Evolutionary conservation across 2,113 vertebrate species (phyloP).

Genomic region (Cebidichthys violaceus): DNA sequence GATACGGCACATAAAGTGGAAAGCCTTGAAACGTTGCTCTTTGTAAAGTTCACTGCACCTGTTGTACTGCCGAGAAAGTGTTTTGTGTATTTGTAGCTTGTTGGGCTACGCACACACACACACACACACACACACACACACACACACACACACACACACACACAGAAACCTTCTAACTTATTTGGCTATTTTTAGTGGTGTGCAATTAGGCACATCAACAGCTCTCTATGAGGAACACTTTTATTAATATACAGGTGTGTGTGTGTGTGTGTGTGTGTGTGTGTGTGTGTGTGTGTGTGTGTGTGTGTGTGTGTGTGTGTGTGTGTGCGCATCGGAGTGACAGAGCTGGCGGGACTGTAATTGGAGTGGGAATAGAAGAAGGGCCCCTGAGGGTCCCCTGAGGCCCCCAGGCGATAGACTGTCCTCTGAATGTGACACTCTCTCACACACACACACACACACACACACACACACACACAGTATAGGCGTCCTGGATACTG

Average conservation of each 20-base stretch:
- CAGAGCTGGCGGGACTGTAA: constrained; percentile 59
- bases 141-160: constrained; percentile 19
- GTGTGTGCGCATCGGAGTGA: constrained; percentile 6
- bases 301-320: not conserved
- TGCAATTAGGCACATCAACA: constrained; percentile 61
- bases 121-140: constrained; percentile 8
- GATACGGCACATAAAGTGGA: not conserved
- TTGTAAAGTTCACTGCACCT: constrained; percentile 8
- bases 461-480: not conserved
- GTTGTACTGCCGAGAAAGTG: not conserved
- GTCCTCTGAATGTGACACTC: constrained; percentile 64
- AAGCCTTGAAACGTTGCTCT: not conserved
- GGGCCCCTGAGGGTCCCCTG: constrained; percentile 62
- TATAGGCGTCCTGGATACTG: constrained; percentile 48
- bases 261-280: constrained; percentile 10
- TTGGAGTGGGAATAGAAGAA: constrained; percentile 69
- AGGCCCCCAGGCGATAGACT: constrained; percentile 57
- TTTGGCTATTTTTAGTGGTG: constrained; percentile 54
- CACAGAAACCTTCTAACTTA: not conserved
- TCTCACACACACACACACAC: constrained; percentile 7
- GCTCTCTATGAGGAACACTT: constrained; percentile 25
- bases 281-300: constrained; percentile 7
- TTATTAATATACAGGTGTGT: constrained; percentile 56
- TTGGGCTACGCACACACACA: not conserved
- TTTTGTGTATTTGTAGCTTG: not conserved